Base-by-base conservation (phyloP, 1,140 invertebrate species). In the Phenacoccus solenopsis region DNA sequence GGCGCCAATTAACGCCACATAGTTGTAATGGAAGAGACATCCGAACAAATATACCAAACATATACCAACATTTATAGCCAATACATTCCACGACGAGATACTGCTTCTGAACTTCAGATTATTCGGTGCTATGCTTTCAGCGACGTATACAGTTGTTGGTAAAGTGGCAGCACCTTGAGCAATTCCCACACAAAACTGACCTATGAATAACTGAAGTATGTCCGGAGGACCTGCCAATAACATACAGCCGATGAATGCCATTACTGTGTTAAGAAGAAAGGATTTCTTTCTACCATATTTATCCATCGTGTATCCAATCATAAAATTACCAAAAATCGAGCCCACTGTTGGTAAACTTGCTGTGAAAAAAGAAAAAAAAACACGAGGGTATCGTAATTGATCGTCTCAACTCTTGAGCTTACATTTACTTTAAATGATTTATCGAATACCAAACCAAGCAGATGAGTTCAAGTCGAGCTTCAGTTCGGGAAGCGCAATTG, bases 181-280 rank as follows among this genome's bases (percentile, higher is more conserved):
- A 69, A 88, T 75, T 30, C 87, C 87, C 21, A 85, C 84, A 1
- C 84, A 72, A n/a, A 87, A 71, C 74, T 87, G 81, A 1, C 85
- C 86, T 9, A 80, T 69, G 69, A 84, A 78, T 0, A 87, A 78
- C 7, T 84, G 80, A 4, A 76, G 25, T n/a, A 84, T 78, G 68
- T 69, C 73, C 20, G 35, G 73, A 3, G 78, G 75, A 68, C 76
- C 73, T 21, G 79, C 78, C 21, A 87, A 81, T 3, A 81, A 71
- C 0, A 82, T 57, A 82, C 84, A 87, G 16, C 85, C 85, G 20
- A 80, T 28, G 3, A 85, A 71, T 57, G 80, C 82, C 2, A 84
- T 80, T 4, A 83, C n/a, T 13, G 82, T 81, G 16, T 82, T 76
- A 2, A 81, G 70, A 13, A 82, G 74, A 24, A 88, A 76, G 0